Conservation (phyloP, 2,797 vertebrate genomes). For the Oreochromis grahami region DNA sequence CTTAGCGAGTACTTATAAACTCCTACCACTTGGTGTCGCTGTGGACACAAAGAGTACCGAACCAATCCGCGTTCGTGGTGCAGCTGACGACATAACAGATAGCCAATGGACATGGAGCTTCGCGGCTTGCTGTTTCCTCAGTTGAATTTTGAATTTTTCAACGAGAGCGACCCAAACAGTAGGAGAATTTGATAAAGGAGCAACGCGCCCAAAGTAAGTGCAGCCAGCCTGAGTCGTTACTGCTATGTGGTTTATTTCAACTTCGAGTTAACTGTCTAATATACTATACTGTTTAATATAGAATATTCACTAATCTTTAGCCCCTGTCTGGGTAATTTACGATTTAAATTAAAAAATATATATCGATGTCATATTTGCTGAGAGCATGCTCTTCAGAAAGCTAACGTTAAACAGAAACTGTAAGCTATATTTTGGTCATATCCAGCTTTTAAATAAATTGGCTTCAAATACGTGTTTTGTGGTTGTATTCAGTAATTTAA, state of each 20-base stretch:
- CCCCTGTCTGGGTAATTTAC: not conserved
- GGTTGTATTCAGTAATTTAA: not conserved
- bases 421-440: not conserved
- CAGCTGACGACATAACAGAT: not conserved
- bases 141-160: conserved; percentile 58
- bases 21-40: not conserved
- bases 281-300: not conserved
- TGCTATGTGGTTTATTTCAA: accelerated
- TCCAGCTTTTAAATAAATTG: not conserved
- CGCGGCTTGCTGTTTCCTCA: not conserved
- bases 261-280: not conserved
- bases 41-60: accelerated
- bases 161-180: not conserved
- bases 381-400: not conserved
- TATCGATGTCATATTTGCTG: not conserved
- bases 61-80: conserved; percentile 25
- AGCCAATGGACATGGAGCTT: conserved; percentile 49
- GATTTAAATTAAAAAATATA: not conserved
- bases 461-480: not conserved
- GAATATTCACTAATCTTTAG: not conserved
- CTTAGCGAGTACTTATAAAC: not conserved
- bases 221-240: accelerated
- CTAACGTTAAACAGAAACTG: not conserved
- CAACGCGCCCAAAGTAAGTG: conserved; percentile 68
- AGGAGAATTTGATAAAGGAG: not conserved